Percentiles rank a stretch among this genome's conserved stretches.
phyloP scores from a whole-genome alignment of 2,888 invertebrate genomes.

The Portevinia maculata region DNA sequence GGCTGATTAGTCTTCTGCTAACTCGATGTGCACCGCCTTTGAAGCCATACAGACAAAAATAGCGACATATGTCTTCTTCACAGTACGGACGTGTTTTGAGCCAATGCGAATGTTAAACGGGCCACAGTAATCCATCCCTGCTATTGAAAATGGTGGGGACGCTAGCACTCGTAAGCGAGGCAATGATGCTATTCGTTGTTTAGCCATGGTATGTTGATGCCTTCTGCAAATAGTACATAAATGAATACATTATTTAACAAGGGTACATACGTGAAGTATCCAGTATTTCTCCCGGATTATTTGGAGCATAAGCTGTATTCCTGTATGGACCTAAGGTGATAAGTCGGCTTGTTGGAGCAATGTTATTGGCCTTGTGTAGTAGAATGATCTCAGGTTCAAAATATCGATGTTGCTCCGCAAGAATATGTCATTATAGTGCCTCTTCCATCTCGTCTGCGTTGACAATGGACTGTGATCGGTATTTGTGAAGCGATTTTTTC shows the following conservation, averaged over 20 bases:
- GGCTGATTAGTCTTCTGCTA: slow-evolving; percentile 31
- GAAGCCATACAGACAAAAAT: slow-evolving; percentile 39
- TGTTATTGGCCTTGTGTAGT: slow-evolving; percentile 12
- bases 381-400: slow-evolving; percentile 28
- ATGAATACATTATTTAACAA: slow-evolving; percentile 38
- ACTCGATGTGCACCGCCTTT: slow-evolving; percentile 40
- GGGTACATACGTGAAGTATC: slow-evolving; percentile 36
- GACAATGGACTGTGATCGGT: slow-evolving; percentile 13
- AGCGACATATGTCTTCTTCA: slow-evolving; percentile 29
- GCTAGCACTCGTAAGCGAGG: slow-evolving; percentile 29
- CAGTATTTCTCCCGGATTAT: slow-evolving; percentile 34
- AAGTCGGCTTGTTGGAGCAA: slow-evolving; percentile 18
- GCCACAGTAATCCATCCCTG: slow-evolving; percentile 38
- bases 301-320: slow-evolving; percentile 43
- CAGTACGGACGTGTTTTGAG: slow-evolving; percentile 1
- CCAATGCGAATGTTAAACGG: slow-evolving; percentile 33
- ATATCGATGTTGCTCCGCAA: slow-evolving; percentile 23
- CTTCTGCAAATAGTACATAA: slow-evolving; percentile 32
- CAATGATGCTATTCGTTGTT: slow-evolving; percentile 36
- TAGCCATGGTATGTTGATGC: slow-evolving; percentile 39
- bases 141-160: slow-evolving; percentile 30
- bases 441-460: slow-evolving; percentile 26
- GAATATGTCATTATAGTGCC: slow-evolving; percentile 34
- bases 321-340: slow-evolving; percentile 18
- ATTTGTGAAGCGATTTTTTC: slow-evolving; percentile 21